Conservation (phyloP, 2,113 vertebrate species). For the Sapayoa aenigma region DNA sequence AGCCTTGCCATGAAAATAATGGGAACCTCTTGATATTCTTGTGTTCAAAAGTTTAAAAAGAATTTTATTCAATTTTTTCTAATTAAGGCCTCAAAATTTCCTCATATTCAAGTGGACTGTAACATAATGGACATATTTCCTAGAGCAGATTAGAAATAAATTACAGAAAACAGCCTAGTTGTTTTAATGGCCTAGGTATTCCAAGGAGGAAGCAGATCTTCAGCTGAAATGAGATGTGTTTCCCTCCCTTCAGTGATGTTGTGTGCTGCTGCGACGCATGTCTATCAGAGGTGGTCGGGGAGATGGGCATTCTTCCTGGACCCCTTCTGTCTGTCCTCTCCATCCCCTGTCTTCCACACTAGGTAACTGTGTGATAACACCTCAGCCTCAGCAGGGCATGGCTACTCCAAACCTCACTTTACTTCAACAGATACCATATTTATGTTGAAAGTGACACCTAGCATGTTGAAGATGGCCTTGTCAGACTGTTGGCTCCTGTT, state of each 20-base stretch:
- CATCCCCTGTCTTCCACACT: not conserved
- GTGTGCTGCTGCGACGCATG: not conserved
- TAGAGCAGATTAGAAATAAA: not conserved
- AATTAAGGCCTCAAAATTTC: not conserved
- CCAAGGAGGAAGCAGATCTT: not conserved
- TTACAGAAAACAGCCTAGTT: not conserved
- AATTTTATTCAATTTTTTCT: not conserved
- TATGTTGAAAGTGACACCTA: constrained; percentile 33
- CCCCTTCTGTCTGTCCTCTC: not conserved
- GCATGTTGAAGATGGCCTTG: not conserved
- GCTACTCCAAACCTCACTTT: not conserved
- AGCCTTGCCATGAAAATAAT: not conserved
- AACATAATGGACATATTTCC: not conserved
- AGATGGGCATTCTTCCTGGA: not conserved
- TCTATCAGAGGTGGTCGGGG: not conserved
- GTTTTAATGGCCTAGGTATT: not conserved
- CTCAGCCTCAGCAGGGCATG: not conserved
- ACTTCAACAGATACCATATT: not conserved
- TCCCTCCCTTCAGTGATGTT: not conserved
- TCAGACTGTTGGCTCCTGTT: not conserved
- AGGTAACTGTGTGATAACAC: not conserved
- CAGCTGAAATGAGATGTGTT: not conserved
- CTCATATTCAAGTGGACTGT: not conserved
- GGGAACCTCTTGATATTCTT: not conserved
- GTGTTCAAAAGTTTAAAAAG: not conserved